phyloP scores from a whole-genome alignment of 2,113 vertebrate species.

The Rhombomys opimus region DNA sequence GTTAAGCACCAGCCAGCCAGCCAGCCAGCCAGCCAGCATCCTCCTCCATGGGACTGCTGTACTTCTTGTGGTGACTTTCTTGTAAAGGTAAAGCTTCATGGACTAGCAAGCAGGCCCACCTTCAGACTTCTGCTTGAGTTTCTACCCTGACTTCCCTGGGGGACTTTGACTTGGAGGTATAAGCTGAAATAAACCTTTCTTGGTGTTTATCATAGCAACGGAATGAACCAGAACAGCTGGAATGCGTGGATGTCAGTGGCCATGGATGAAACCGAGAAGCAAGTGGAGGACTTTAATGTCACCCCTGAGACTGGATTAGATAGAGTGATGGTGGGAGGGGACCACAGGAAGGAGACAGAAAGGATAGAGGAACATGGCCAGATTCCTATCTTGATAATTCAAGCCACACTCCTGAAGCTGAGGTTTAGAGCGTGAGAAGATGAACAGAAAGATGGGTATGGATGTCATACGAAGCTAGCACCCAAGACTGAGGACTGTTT shows the following conservation, averaged over 20 bases:
- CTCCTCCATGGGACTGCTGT: neutral
- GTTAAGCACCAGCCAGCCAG: neutral
- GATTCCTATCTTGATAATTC: neutral
- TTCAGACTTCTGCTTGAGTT: neutral
- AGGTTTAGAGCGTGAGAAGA: neutral
- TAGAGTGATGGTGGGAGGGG: neutral
- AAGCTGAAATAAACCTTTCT: neutral
- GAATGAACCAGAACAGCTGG: neutral
- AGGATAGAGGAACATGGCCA: neutral
- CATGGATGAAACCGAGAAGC: neutral
- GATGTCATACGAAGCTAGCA: neutral
- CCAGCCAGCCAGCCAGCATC: neutral
- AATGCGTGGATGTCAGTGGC: neutral
- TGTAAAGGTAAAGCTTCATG: neutral
- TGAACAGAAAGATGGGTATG: neutral
- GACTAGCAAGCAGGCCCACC: neutral
- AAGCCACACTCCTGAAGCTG: neutral
- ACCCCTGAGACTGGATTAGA: neutral
- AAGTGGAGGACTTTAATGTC: neutral
- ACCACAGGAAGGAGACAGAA: neutral
- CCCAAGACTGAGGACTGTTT: neutral
- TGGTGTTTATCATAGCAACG: neutral
- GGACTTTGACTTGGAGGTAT: neutral
- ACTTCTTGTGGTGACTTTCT: neutral
- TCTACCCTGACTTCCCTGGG: neutral